Evolutionary conservation across 2,113 vertebrate species (phyloP).

Genomic region (Elanoides forficatus): DNA sequence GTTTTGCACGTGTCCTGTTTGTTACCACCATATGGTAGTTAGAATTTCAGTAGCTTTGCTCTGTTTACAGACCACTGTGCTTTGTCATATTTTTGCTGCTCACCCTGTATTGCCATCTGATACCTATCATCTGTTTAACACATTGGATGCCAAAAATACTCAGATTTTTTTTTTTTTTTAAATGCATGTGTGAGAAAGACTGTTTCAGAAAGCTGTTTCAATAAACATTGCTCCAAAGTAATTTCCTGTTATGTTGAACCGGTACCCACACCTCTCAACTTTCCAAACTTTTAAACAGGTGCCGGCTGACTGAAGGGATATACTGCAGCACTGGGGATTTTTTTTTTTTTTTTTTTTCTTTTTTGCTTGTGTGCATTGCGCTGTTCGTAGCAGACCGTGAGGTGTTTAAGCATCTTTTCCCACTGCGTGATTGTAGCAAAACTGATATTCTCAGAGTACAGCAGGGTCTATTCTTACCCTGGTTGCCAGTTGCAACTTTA

Average conservation of each 20-base stretch:
- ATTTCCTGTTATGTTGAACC: constrained; percentile 31
- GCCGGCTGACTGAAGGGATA: not conserved
- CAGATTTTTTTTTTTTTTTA: not conserved
- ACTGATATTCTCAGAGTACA: not conserved
- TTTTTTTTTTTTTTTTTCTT: not conserved
- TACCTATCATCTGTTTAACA: constrained; percentile 27
- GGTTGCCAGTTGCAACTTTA: not conserved
- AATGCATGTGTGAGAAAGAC: not conserved
- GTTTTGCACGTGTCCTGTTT: constrained; percentile 32
- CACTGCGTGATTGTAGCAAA: not conserved
- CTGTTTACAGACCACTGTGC: constrained; percentile 45
- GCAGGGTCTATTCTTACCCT: not conserved
- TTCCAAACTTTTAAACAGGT: not conserved
- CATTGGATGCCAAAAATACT: constrained; percentile 1
- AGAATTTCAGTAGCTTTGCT: constrained; percentile 2
- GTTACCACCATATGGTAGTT: constrained; percentile 36
- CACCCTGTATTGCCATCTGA: constrained; percentile 18
- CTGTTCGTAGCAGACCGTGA: not conserved
- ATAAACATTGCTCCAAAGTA: constrained; percentile 1
- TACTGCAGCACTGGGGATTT: not conserved
- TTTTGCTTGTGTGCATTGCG: not conserved
- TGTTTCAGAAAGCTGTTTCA: constrained; percentile 28
- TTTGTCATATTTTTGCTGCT: constrained; percentile 49
- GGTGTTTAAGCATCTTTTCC: not conserved
- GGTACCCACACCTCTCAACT: not conserved